A percentile compares a stretch with the other conserved stretches of the same genome.
Evolutionary conservation across 2,888 invertebrate genomes (phyloP).

Genomic region (Epinotia demarniana): DNA sequence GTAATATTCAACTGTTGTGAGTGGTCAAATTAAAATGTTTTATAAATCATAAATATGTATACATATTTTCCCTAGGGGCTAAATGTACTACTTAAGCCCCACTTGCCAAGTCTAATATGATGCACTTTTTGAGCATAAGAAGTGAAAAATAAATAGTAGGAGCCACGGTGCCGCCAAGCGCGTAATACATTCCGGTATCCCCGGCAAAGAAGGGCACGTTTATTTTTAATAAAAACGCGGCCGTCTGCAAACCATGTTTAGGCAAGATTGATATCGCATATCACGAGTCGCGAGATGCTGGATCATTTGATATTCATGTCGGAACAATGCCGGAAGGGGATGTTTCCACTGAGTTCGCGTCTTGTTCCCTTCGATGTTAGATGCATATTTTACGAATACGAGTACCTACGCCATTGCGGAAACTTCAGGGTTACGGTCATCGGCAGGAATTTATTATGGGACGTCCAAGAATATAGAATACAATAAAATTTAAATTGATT

Average conservation of each 20-base stretch:
- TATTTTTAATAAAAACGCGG: constrained; percentile 44
- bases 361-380: constrained; percentile 2
- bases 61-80: too few species aligned
- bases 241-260: constrained; percentile 31
- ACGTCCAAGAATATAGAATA: too few species aligned
- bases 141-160: constrained; percentile 5
- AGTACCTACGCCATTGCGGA: too few species aligned
- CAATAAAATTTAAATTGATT: too few species aligned
- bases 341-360: constrained; percentile 10
- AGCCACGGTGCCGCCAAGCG: constrained; percentile 13
- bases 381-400: constrained; percentile 10
- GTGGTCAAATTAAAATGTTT: too few species aligned
- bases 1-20: too few species aligned
- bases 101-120: too few species aligned
- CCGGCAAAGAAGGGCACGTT: constrained; percentile 23
- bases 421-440: background rate
- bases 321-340: constrained; percentile 25
- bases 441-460: too few species aligned
- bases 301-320: constrained; percentile 41
- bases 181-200: constrained; percentile 35
- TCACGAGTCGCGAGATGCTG: constrained; percentile 32
- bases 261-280: constrained; percentile 42
- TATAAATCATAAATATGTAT: too few species aligned
- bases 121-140: too few species aligned
- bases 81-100: too few species aligned